Base-by-base conservation (phyloP, 2,797 vertebrate species). In the Discoglossus pictus region DNA sequence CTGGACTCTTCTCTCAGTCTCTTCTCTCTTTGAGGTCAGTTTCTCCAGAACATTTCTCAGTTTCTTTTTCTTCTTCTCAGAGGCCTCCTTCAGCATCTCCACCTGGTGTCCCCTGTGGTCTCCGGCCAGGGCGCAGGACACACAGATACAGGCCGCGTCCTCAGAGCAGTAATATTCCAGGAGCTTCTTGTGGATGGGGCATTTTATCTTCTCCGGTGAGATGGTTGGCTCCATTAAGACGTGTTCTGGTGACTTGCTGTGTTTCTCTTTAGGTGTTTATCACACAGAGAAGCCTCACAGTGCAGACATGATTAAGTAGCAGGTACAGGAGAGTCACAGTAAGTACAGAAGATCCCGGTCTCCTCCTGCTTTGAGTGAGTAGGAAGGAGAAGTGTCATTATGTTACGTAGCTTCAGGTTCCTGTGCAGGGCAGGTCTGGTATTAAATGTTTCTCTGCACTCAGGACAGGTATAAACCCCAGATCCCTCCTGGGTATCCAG, bases 351-450 rank as follows among this genome's bases (percentile, higher is more conserved):
- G 24, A 83, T 66, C 1, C 18, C 5, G 5, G 1, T 6, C 2
- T 43, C 13, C 50, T n/a, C 1, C 20, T 66, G 46, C 4, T 25
- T 36, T 12, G 31, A 20, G 0, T 46, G 24, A 1, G 66, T 48
- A 3, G 76, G 78, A 17, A 35, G 56, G 64, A 84, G 90, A 8
- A 83, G 78, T 13, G 88, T 81, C 1, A 86, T 73, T 39, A 89
- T 89, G 65, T 68, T 75, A 25, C 62, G 52, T 11, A 90, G 86
- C 58, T 89, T 88, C 65, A 88, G 82, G 79, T 90, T 90, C n/a
- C 16, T 86, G 60, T 77, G 81, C 17, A 90, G 73, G 5, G 59
- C 27, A 0, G 80, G 64, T 0, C 48, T 9, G 1, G 77, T 76
- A 1, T 42, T 6, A 50, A 78, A 88, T 50, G 79, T 78, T 43